phyloP scores from a whole-genome alignment of 2,797 vertebrate species.

The Sebastes iracundus region DNA sequence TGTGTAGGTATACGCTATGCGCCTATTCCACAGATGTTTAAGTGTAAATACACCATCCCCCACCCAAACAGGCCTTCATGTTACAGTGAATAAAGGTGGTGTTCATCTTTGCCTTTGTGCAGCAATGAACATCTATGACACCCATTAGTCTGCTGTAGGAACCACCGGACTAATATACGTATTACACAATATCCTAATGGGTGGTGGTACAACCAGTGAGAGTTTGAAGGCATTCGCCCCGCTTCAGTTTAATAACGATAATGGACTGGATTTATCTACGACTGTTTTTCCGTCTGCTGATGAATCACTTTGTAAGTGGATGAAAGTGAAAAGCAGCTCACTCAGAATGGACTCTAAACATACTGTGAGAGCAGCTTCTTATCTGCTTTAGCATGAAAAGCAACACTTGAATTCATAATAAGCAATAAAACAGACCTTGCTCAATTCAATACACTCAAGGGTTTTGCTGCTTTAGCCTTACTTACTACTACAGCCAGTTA shows the following conservation, averaged over 20 bases:
- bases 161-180: constrained; percentile 3
- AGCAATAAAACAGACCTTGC: neutral
- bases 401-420: neutral
- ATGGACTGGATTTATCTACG: constrained; percentile 58
- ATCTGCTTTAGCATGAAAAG: neutral
- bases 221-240: constrained; percentile 15
- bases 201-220: constrained; percentile 3
- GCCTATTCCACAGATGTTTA: neutral
- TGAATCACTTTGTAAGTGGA: constrained; percentile 37
- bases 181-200: constrained; percentile 24
- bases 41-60: constrained; percentile 27
- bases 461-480: neutral
- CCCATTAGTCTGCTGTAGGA: constrained; percentile 23
- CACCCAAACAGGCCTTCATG: constrained; percentile 19
- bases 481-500: too few relatives aligned
- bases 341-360: neutral
- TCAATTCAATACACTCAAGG: neutral
- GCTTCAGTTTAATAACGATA: constrained; percentile 56
- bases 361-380: neutral
- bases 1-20: neutral
- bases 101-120: constrained; percentile 27
- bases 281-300: constrained; percentile 35
- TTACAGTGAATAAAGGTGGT: constrained; percentile 30
- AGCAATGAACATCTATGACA: constrained; percentile 31
- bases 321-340: constrained; percentile 25